A percentile compares a stretch with the other conserved stretches of the same genome.
Conservation (phyloP, 2,888 invertebrate species). For the Cheiracanthium punctorium region DNA sequence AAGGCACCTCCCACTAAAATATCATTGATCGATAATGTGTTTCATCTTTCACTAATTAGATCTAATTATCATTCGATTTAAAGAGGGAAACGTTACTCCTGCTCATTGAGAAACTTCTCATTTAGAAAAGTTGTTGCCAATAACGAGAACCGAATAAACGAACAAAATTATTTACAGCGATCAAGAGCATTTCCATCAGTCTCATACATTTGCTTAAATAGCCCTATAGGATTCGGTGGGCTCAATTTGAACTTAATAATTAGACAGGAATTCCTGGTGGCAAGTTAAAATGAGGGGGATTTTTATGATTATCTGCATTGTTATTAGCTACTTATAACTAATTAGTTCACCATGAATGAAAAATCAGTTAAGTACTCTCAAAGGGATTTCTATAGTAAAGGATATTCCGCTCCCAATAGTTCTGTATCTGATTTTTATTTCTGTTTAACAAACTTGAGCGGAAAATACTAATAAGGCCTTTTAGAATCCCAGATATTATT, state of each 20-base stretch:
- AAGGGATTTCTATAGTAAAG: neutral
- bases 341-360: neutral
- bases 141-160: neutral
- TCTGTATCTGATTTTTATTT: too few relatives aligned
- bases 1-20: neutral
- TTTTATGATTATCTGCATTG: neutral
- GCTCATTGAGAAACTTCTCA: neutral
- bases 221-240: neutral
- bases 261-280: neutral
- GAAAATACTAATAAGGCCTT: too few relatives aligned
- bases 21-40: constrained; percentile 10
- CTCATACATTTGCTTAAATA: neutral
- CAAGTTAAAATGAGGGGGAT: neutral
- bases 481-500: too few relatives aligned
- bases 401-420: too few relatives aligned
- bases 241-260: neutral
- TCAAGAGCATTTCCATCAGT: neutral
- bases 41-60: constrained; percentile 13
- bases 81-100: neutral
- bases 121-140: neutral
- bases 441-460: too few relatives aligned
- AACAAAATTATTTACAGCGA: neutral
- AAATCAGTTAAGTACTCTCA: neutral
- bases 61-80: constrained; percentile 13
- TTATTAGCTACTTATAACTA: neutral